Evolutionary conservation across 2,113 vertebrate genomes (phyloP), one percentile per base, ranked within the genome.

Genomic region (Burhinus oedicnemus): DNA sequence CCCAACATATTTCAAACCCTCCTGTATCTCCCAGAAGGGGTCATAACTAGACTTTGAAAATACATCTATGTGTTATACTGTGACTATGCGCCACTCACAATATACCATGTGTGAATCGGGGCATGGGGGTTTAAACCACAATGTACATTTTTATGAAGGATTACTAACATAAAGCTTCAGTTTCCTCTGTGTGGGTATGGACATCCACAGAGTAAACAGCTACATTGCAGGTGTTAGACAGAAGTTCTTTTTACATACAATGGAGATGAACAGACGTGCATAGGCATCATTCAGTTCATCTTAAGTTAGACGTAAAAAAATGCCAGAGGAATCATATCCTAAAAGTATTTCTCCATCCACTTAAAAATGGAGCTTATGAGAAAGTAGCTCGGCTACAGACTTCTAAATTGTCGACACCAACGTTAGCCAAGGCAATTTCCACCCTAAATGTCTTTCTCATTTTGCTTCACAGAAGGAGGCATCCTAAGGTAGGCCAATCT

Each of bases 1-100:
- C 69, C 20, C 25, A 72, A 72, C 3, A 34, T 2, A 38, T 38
- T 90, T 83, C 55, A 4, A 64, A 76, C 38, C 19, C 6, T 76
- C 6, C 1, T 0, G 0, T 58, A 49, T 27, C 14, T 71, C 14
- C n/a, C 44, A 64, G 17, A 42, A 76, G 8, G 23, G 29, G 4
- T 61, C 58, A n/a, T 81, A 60, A 61, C 11, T 61, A 47, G 11
- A 38, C 17, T 85, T 58, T 79, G n/a, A 55, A 61, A 88, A 69
- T 47, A 42, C 4, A 20, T 17, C 0, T 26, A 38, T n/a, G 22
- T 51, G 4, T 12, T 12, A 18, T 62, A 16, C 1, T 64, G 26
- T 32, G 15, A 17, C 34, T 47, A 14, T 52, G 26, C 9, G 45
- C 13, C 15, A n/a, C 68, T 64, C 38, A 49, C 16, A 75, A 26